phyloP scores from a whole-genome alignment of 2,113 vertebrate genomes.

The Echinops telfairi region DNA sequence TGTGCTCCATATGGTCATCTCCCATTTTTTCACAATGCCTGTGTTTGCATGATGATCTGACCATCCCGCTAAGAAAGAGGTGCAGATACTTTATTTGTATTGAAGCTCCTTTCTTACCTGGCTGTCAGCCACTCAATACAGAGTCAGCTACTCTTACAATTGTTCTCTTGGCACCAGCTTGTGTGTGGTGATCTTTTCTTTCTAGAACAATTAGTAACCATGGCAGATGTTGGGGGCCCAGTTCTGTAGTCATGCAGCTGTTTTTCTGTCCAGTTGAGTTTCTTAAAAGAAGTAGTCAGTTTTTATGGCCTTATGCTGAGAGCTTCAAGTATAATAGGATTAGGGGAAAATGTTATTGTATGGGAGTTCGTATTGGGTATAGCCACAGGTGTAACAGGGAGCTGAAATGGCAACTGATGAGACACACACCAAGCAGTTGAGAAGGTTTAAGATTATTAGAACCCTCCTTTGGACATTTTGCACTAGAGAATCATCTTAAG shows the following conservation, averaged over 20 bases:
- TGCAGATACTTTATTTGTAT: neutral
- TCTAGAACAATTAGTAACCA: neutral
- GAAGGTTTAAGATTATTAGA: neutral
- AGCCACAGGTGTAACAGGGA: neutral
- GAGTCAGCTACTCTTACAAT: neutral
- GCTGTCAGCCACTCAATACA: accelerated
- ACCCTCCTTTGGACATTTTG: neutral
- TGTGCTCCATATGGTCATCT: no score
- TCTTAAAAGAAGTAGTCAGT: slow-evolving; percentile 45
- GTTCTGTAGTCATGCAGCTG: neutral
- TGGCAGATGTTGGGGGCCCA: neutral
- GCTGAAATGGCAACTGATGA: neutral
- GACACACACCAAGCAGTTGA: neutral
- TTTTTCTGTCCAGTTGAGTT: slow-evolving; percentile 44
- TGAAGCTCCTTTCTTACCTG: neutral
- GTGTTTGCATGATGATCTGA: neutral
- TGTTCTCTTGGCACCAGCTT: neutral
- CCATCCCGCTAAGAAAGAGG: neutral
- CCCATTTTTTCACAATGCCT: neutral
- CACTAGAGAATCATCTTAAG: neutral
- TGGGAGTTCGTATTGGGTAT: neutral
- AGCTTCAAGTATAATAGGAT: neutral
- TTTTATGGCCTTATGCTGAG: neutral
- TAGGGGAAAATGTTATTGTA: neutral
- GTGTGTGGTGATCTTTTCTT: neutral